These are phyloP conservation scores for Galagoides demidoff DNA, from an alignment of 2,797 vertebrate species.

Conservation along the genomic window DNA sequence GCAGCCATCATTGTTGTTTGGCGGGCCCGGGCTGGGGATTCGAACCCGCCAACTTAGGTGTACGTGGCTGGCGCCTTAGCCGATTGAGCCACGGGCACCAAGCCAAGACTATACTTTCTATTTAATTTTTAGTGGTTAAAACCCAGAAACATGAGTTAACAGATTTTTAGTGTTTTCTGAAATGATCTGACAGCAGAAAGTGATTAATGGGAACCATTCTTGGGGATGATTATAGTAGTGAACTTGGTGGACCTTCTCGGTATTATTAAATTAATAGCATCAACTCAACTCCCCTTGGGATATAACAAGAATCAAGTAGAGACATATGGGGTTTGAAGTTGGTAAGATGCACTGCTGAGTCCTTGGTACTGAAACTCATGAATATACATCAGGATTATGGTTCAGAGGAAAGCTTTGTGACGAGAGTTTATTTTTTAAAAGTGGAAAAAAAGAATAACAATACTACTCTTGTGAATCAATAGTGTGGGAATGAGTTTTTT, in stretches of 20 bases:
- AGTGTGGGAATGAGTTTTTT: not conserved
- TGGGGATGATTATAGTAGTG: not conserved
- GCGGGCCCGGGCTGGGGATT: no score
- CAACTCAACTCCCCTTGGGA: not conserved
- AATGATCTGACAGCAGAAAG: slow-evolving; percentile 33
- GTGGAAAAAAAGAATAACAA: not conserved
- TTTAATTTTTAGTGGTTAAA: slow-evolving; percentile 22
- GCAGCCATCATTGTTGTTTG: no score
- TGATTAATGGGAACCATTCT: not conserved
- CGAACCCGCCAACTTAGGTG: no score
- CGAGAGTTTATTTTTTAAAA: slow-evolving; percentile 31
- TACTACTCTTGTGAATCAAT: not conserved
- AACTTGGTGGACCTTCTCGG: not conserved
- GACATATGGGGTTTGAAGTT: not conserved
- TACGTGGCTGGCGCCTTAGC: no score
- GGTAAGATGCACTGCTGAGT: not conserved
- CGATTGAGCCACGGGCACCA: no score
- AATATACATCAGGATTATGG: not conserved
- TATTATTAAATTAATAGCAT: slow-evolving; percentile 36
- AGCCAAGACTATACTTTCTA: not conserved
- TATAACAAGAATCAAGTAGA: not conserved
- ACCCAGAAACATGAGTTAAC: not conserved
- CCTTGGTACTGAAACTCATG: slow-evolving; percentile 9
- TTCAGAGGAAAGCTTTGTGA: not conserved
- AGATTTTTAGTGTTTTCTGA: slow-evolving; percentile 52